Percentiles rank a stretch among this genome's conserved stretches.
Conservation (phyloP, 2,888 invertebrate genomes). For the Eilema sororculum region DNA sequence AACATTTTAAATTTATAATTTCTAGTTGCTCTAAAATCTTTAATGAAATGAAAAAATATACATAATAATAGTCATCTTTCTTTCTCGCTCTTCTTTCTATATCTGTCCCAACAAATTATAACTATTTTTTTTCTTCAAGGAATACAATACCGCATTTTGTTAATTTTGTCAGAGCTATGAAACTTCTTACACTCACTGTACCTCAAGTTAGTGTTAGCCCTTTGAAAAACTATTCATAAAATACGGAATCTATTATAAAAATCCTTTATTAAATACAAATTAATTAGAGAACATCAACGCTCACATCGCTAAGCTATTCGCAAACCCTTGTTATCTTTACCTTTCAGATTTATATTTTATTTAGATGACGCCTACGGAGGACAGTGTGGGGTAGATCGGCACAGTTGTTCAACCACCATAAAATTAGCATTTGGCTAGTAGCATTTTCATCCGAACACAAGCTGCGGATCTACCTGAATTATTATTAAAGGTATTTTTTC, state of each 20-base stretch:
- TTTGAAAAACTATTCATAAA: not conserved
- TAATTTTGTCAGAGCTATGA: no score
- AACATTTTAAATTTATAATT: no score
- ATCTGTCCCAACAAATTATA: no score
- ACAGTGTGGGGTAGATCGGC: conserved; percentile 78
- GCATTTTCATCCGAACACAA: conserved; percentile 81
- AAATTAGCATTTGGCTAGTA: conserved; percentile 87
- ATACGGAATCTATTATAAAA: not conserved
- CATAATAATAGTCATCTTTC: no score
- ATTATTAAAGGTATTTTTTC: conserved; percentile 65
- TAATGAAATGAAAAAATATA: no score
- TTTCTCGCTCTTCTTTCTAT: no score
- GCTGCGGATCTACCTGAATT: conserved; percentile 78
- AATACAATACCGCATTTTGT: no score
- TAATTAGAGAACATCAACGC: conserved; percentile 46
- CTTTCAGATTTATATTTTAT: conserved; percentile 76
- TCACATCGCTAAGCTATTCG: conserved; percentile 47
- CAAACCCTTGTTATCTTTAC: conserved; percentile 67
- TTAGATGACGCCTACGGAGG: conserved; percentile 82
- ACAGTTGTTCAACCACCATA: conserved; percentile 87
- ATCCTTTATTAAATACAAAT: conserved; percentile 31
- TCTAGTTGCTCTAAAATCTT: no score
- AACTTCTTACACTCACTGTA: no score
- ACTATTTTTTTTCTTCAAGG: no score
- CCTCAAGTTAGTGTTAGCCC: not conserved